Evolutionary conservation across 2,113 vertebrate genomes (phyloP).

Genomic region (Phasianus colchicus): DNA sequence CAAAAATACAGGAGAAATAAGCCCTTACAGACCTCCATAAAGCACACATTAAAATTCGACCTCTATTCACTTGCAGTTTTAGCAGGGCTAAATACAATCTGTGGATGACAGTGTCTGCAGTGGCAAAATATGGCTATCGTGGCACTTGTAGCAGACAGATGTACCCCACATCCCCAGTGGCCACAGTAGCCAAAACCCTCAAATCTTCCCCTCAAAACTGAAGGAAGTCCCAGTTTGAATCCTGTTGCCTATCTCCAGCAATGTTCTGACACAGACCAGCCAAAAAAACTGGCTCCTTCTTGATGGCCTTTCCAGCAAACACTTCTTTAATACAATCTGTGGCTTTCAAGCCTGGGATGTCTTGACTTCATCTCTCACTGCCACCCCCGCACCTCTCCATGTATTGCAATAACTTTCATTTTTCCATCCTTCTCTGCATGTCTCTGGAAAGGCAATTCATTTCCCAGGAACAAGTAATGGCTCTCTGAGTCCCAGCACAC

Average conservation of each 20-base stretch:
- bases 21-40: conserved; percentile 68
- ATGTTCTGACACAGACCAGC: background rate
- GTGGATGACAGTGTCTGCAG: conserved; percentile 13
- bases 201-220: background rate
- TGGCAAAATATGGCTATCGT: background rate
- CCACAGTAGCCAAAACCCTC: background rate
- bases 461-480: background rate
- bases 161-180: background rate
- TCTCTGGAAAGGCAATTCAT: background rate
- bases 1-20: conserved; percentile 67
- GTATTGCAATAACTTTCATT: background rate
- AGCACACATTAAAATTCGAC: conserved; percentile 66
- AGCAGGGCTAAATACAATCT: conserved; percentile 54
- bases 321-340: background rate
- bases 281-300: background rate
- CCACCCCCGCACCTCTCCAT: background rate
- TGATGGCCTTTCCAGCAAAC: background rate
- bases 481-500: background rate
- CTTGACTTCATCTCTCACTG: background rate
- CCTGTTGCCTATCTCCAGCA: fast-evolving
- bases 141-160: background rate
- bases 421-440: background rate
- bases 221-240: fast-evolving
- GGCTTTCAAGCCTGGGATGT: background rate
- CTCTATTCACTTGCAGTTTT: conserved; percentile 37